Conservation (phyloP, 53 echinoderm and acorn worm genomes). For the Echinarachnius parma region DNA sequence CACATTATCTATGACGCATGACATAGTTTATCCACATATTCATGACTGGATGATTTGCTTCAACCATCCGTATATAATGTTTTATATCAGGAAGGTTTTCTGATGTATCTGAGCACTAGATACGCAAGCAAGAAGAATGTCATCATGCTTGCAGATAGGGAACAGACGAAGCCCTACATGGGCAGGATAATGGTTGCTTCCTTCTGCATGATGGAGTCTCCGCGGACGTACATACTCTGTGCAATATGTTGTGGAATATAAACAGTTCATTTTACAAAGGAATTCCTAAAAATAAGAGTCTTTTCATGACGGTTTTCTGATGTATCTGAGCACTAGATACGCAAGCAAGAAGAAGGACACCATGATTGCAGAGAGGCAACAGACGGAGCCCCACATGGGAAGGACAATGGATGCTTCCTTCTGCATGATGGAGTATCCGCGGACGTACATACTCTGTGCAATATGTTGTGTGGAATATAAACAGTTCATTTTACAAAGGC, state of each 20-base stretch:
- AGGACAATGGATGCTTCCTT: conserved; percentile 1
- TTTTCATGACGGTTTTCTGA: too few species aligned
- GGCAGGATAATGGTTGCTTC: conserved; percentile 14
- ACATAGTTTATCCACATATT: too few species aligned
- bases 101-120: conserved; percentile 2
- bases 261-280: too few species aligned
- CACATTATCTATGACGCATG: too few species aligned
- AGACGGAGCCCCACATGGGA: conserved; percentile 22
- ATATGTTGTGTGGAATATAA: too few species aligned
- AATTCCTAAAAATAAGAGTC: too few species aligned
- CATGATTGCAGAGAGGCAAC: not conserved
- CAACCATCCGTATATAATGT: too few species aligned
- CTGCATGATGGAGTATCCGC: not conserved
- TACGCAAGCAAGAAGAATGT: conserved; percentile 20
- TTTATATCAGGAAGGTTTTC: conserved; percentile 26
- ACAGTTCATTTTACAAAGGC: too few species aligned
- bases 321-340: conserved; percentile 6
- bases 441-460: too few species aligned
- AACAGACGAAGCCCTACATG: conserved; percentile 12
- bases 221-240: too few species aligned
- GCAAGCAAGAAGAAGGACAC: conserved; percentile 9
- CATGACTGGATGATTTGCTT: too few species aligned
- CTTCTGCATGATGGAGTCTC: not conserved
- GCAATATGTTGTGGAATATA: too few species aligned
- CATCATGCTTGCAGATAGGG: not conserved